These are phyloP conservation scores for Pygoscelis antarcticus DNA, from an alignment of 2,113 vertebrate genomes.

Conservation along the genomic window DNA sequence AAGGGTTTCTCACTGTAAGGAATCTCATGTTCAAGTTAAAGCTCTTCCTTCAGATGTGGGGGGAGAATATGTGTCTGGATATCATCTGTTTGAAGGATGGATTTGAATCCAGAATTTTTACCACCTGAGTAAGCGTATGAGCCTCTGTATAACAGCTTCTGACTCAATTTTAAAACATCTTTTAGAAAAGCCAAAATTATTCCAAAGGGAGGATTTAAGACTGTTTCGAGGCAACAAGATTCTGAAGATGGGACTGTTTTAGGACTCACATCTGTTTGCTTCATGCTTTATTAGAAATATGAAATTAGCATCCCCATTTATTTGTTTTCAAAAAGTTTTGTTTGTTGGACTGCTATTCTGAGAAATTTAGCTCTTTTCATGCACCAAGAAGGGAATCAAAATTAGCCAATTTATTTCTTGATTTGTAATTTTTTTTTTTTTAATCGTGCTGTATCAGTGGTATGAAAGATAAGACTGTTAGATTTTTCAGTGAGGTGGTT, in stretches of 20 bases:
- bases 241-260: not conserved
- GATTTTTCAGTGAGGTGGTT: not conserved
- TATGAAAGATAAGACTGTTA: not conserved
- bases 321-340: not conserved
- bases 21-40: not conserved
- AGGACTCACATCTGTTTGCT: rapidly evolving
- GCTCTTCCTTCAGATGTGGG: not conserved
- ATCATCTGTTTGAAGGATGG: not conserved
- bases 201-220: not conserved
- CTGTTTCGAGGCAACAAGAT: not conserved
- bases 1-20: not conserved
- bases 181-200: not conserved
- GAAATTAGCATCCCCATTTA: rapidly evolving
- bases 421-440: not conserved
- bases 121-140: not conserved
- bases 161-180: not conserved
- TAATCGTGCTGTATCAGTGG: rapidly evolving
- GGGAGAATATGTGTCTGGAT: not conserved
- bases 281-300: not conserved
- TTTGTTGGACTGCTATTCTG: not conserved
- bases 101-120: not conserved
- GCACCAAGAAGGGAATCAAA: not conserved
- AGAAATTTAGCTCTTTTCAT: not conserved
- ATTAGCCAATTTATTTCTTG: not conserved
- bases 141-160: not conserved